Base-by-base conservation (phyloP, 2,888 invertebrate genomes). In the Xanthia icteritia region DNA sequence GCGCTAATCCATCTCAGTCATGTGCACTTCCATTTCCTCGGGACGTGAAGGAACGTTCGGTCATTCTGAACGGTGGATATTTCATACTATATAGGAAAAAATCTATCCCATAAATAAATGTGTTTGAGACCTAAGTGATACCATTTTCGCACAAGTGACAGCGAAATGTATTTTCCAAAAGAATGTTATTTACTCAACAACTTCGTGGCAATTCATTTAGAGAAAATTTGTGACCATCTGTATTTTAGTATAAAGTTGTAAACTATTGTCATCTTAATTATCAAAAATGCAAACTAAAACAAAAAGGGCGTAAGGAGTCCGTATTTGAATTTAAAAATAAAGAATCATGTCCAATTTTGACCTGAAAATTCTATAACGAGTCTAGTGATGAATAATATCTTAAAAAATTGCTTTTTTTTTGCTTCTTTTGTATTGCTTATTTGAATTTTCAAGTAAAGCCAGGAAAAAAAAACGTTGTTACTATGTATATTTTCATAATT, bases 1-100 rank as follows among this genome's bases (percentile, higher is more conserved):
- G 77, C 77, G 83, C 83, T 91, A 89, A 93, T 93, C 93, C 91
- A 90, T 93, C 93, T 92, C 85, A 88, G 91, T 92, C 92, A 87
- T 85, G 89, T 90, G 89, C 91, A 91, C 89, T 91, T 90, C 91
- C 89, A 86, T 87, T 88, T 87, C 80, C 86, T 79, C 81, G 81
- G 68, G 73, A 85, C 87, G 86, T 83, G 87, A 70, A 88, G 84
- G 87, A 88, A 88, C 89, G 87, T 81, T 88, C 86, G 89, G 83
- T 88, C 88, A 88, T 87, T 87, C 87, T 81, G 86, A 80, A 82
- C 81, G 72, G 63, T 67, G 61, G 74, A 84, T 88, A 87, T 86
- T 83, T 85, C 83, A 88, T 89, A 80, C 81, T 74, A 70, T 66
- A 80, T 69, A 60, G 72, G 78, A 74, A 86, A 87, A 86, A 88